Percentiles rank a stretch among this genome's conserved stretches.
phyloP scores from a whole-genome alignment of 2,888 invertebrate species.

The Phyllotreta cruciferae region DNA sequence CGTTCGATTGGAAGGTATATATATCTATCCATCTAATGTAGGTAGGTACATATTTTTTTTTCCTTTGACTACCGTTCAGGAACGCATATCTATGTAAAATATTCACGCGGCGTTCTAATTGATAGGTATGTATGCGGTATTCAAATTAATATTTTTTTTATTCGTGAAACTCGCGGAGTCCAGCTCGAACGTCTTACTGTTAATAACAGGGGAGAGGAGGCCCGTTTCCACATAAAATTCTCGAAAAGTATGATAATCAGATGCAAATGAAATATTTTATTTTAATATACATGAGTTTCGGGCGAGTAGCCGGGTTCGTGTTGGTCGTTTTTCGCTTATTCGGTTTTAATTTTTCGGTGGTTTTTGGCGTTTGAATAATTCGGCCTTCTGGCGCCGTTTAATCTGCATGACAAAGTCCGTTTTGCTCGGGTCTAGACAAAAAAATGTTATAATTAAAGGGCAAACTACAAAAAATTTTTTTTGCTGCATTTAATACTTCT shows the following conservation, averaged over 20 bases:
- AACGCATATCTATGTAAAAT: constrained; percentile 12
- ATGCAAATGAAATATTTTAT: constrained; percentile 49
- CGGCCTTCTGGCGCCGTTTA: constrained; percentile 38
- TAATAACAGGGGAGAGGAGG: constrained; percentile 44
- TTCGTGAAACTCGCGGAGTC: constrained; percentile 36
- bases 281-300: constrained; percentile 49
- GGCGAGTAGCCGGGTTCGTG: constrained; percentile 44
- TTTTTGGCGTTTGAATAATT: constrained; percentile 41
- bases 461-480: not conserved
- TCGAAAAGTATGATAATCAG: constrained; percentile 47
- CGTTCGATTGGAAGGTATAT: too few relatives aligned
- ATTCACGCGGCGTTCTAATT: constrained; percentile 34
- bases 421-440: constrained; percentile 36
- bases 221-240: constrained; percentile 39
- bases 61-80: constrained; percentile 25
- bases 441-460: constrained; percentile 19
- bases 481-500: too few relatives aligned
- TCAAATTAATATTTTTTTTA: constrained; percentile 42
- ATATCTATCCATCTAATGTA: too few relatives aligned
- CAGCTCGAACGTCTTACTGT: constrained; percentile 30
- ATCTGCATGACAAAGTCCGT: constrained; percentile 35
- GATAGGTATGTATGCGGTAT: constrained; percentile 34
- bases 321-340: constrained; percentile 38
- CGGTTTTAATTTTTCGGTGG: constrained; percentile 23
- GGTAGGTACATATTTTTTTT: constrained; percentile 19